Evolutionary conservation across 2,888 invertebrate species (phyloP), one percentile per base, ranked within the genome.

Genomic region (Napeogenes sylphis): DNA sequence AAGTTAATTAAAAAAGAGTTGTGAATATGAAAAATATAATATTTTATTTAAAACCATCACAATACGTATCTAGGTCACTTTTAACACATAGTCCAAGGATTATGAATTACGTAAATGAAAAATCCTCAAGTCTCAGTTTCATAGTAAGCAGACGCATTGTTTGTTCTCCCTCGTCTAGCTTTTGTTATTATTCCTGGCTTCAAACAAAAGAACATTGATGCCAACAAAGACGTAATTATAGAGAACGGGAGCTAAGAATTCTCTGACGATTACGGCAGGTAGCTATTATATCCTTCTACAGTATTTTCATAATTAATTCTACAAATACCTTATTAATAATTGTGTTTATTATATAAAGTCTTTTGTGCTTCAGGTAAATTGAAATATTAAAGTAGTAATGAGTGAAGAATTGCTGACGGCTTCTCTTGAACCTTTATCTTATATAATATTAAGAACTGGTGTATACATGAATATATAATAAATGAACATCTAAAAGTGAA

Each of bases 151-250:
- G 88, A 84, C 87, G 72, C 84, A 87, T 89, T 90, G 89, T 90
- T 85, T 85, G 79, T 70, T 68, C 74, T 79, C 81, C 80, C 84
- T 80, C 76, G 79, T 78, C 81, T 81, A 70, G 73, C 85, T 80
- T 84, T 87, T 86, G 87, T 88, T 87, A 81, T 81, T 76, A 76
- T 80, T 80, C 79, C 78, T 72, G 73, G 77, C 81, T 83, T 71
- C 79, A 81, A 81, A 89, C 89, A 88, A 89, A 82, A 81, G 86
- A 77, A 78, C 75, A 77, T 76, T 76, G 74, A 76, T 73, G 78
- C 72, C 78, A 80, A 89, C 87, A 89, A 90, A 83, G 82, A 82
- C 80, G 78, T 85, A 86, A 88, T 89, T 88, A 87, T 79, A 81
- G 73, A 74, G 76, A 82, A 82, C 77, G 79, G 66, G 76, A 71